A percentile compares a stretch with the other conserved stretches of the same genome.
phyloP scores from a whole-genome alignment of 2,797 vertebrate genomes.

The Zonotrichia albicollis region DNA sequence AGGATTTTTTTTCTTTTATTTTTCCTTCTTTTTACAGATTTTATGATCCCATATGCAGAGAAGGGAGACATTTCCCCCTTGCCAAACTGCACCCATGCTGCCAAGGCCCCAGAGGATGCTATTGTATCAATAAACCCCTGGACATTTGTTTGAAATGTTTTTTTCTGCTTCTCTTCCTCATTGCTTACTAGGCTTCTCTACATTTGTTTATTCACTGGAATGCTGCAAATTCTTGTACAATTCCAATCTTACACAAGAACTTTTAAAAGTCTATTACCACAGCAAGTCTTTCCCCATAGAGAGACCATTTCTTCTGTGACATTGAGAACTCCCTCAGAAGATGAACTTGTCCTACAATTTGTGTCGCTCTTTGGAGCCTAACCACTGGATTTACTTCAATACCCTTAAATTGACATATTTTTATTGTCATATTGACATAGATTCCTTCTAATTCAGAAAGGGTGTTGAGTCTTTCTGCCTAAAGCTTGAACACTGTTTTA shows the following conservation, averaged over 20 bases:
- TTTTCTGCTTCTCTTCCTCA: background rate
- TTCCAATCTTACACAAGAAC: background rate
- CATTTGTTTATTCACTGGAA: background rate
- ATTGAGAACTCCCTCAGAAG: background rate
- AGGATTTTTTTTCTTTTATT: background rate
- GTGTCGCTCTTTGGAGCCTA: background rate
- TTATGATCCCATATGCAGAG: background rate
- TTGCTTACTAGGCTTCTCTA: background rate
- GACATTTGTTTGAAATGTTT: background rate
- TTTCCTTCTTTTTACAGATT: background rate
- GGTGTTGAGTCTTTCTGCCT: background rate
- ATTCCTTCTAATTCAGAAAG: background rate
- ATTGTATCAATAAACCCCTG: background rate
- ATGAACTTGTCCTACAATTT: background rate
- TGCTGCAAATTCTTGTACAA: background rate
- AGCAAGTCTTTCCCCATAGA: background rate
- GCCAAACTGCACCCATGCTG: background rate
- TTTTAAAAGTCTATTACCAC: background rate
- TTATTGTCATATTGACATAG: background rate
- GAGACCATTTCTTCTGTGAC: background rate
- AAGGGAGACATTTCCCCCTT: background rate
- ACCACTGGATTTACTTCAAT: too few relatives aligned
- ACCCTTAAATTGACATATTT: rapidly evolving
- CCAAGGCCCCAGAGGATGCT: background rate
- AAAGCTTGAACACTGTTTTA: background rate